A percentile compares a stretch with the other conserved stretches of the same genome.
Evolutionary conservation across 2,113 vertebrate species (phyloP).

Genomic region (Ceratotherium simum): DNA sequence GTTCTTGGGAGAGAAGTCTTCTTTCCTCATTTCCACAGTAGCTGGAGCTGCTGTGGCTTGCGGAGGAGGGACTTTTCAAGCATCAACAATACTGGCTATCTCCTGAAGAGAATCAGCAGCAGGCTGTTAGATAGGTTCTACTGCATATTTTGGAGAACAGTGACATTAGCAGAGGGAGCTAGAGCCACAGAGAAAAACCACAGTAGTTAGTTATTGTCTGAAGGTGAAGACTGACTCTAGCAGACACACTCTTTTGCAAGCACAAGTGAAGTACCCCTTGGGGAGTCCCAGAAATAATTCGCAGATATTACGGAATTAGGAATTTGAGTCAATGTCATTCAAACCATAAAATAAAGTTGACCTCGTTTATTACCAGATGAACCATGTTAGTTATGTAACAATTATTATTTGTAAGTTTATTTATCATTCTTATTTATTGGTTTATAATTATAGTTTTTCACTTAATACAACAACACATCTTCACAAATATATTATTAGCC

Average conservation of each 20-base stretch:
- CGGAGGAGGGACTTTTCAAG: neutral
- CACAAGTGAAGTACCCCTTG: neutral
- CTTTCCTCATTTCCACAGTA: neutral
- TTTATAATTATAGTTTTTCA: neutral
- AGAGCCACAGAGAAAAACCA: neutral
- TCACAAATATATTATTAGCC: neutral
- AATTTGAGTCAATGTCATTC: slow-evolving; percentile 2
- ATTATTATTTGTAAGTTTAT: neutral
- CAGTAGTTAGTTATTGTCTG: neutral
- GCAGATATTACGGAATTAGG: neutral
- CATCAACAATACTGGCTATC: neutral
- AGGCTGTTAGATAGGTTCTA: neutral
- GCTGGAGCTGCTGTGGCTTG: neutral
- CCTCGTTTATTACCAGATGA: slow-evolving; percentile 35
- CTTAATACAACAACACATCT: neutral
- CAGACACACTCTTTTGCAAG: neutral
- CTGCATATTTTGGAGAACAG: neutral
- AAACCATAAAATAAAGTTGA: neutral
- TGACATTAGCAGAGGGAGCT: neutral
- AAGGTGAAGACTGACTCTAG: neutral
- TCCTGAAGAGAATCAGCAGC: neutral
- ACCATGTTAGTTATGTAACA: neutral
- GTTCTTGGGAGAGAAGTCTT: neutral
- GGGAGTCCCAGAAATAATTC: neutral
- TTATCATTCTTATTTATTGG: slow-evolving; percentile 2